Evolutionary conservation across 2,888 invertebrate genomes (phyloP), one percentile per base, ranked within the genome.

Genomic region (Caenorhabditis doughertyi): DNA sequence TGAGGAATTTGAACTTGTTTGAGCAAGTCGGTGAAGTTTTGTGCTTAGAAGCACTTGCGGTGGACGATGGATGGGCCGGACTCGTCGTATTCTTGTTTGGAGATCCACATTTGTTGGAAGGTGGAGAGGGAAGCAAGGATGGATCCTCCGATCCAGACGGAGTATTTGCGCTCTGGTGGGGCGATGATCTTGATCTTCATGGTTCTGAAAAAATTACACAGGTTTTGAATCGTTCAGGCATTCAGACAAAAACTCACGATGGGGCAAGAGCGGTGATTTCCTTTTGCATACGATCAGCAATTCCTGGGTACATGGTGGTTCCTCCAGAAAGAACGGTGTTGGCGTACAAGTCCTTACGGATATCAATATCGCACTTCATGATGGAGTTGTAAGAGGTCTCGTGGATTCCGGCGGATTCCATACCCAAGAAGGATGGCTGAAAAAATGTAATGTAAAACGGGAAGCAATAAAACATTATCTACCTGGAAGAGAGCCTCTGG

Each of bases 131-230:
- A 96, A 74, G 97, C 96, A 92, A 97, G 94, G 94, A 97, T 97
- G 93, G 97, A 97, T 89, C 97, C 97, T 93, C 97, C 97, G 94
- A 97, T 97, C 97, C 97, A 97, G 89, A 97, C 97, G 92, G 97
- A 97, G 94, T 97, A 97, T 93, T 97, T 97, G 93, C 97, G 95
- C 94, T 97, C 97, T 86, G 97, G 90, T 96, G 91, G 91, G 53
- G 91, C 91, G 84, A 91, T 91, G 87, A 91, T 91, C 86, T 91
- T 91, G 92, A 94, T 94, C 92, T 94, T 94, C 94, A 94, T 94
- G 62, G 94, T 94, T 88, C 85, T 87, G 79, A 72, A 84, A 85
- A 44, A 65, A 5, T 1, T 11, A 21, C n/a, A n/a, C n/a, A n/a
- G n/a, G n/a, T n/a, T n/a, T n/a, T n/a, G n/a, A n/a, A n/a, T n/a